Conservation (phyloP, 2,113 vertebrate species). For the Abramis brama region DNA sequence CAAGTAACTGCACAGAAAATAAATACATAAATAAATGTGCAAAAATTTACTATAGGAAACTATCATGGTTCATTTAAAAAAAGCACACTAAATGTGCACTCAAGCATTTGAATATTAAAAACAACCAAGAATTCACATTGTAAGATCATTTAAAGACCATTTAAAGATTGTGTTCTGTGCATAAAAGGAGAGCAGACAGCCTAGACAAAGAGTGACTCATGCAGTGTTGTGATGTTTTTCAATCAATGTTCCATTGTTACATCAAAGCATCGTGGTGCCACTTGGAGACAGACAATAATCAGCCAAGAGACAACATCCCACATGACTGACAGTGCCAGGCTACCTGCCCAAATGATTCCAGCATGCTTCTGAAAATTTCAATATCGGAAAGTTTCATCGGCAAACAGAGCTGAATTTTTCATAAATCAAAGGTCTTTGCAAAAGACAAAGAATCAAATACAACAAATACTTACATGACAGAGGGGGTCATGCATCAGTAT, state of each 20-base stretch:
- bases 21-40: not conserved
- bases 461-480: not conserved
- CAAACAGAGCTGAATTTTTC: not conserved
- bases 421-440: too few species aligned
- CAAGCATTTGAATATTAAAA: not conserved
- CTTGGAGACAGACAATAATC: conserved; percentile 60
- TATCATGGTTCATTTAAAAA: not conserved
- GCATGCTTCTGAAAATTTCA: not conserved
- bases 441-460: not conserved
- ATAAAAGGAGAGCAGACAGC: not conserved
- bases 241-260: conserved; percentile 65
- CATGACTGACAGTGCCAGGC: conserved; percentile 46
- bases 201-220: conserved; percentile 59
- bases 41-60: not conserved
- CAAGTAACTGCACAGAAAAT: conserved; percentile 9
- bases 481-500: too few species aligned
- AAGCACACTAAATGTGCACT: not conserved
- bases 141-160: not conserved
- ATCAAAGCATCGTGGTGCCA: conserved; percentile 52
- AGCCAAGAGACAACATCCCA: conserved; percentile 30
- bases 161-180: not conserved
- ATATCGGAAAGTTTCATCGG: not conserved
- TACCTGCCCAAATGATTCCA: not conserved
- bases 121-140: not conserved
- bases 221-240: not conserved